Base-by-base conservation (phyloP, 2,888 invertebrate species). In the Drosophila pegasa region DNA sequence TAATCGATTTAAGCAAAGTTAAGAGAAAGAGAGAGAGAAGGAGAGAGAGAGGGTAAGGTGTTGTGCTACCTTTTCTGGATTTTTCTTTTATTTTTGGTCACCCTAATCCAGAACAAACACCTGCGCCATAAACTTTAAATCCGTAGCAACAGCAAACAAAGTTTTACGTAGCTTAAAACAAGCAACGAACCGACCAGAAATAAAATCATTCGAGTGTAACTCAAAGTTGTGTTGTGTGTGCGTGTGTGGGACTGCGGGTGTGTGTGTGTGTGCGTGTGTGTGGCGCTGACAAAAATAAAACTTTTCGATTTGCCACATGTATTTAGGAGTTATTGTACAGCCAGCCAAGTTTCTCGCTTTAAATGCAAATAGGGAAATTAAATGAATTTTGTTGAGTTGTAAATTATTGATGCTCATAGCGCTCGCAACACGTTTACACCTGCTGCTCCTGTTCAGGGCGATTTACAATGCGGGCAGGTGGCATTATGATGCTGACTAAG, bases 121-220 rank as follows among this genome's bases (percentile, higher is more conserved):
- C 83, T 83, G 88, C 68, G 73, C 68, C 88, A 88, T 78, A 86
- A 83, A 83, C 79, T 83, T 88, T 88, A 79, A 88, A 73, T 73
- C 79, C 86, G 57, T 43, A 43, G 50, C 57, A 72, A 63, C 61
- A 70, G 38, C 74, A 68, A 63, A 71, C 70, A 87, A 82, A 82
- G 72, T 85, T 82, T 81, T 67, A 38, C 56, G 43, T 60, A 59
- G 65, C 69, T 77, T 67, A 72, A 77, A 74, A 59, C 64, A 62
- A 61, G 48, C 71, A 68, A 72, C 68, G 80, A 78, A 57, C 69
- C 66, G 62, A 59, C 48, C 74, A 56, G 67, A 82, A 82, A 81
- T 88, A 79, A 86, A 82, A 78, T 81, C 86, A 85, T 85, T 87
- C 64, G 68, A 78, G 75, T 79, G 88, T 75, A 73, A 51, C 75